Evolutionary conservation across 2,113 vertebrate genomes (phyloP).

Genomic region (Boleophthalmus pectinirostris): DNA sequence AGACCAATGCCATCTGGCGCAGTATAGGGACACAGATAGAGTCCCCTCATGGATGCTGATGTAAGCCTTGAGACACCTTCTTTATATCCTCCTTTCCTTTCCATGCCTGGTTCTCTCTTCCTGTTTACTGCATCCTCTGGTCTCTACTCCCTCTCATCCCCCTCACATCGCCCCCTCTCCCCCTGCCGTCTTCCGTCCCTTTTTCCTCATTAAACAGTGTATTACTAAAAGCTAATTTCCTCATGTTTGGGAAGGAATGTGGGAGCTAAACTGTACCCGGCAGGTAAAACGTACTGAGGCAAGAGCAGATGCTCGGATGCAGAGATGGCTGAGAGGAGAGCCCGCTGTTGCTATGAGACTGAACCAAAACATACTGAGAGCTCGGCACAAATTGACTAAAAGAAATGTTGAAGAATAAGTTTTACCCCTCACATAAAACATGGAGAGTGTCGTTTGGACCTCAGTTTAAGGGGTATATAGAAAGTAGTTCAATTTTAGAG

Average conservation of each 20-base stretch:
- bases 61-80: constrained; percentile 66
- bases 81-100: constrained; percentile 44
- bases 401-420: constrained; percentile 18
- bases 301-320: constrained; percentile 51
- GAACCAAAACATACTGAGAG: constrained; percentile 35
- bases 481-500: not conserved
- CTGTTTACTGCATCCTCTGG: constrained; percentile 25
- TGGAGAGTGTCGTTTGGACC: not conserved
- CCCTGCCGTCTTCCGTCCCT: constrained; percentile 9
- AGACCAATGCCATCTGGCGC: constrained; percentile 67
- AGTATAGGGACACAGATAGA: constrained; percentile 51
- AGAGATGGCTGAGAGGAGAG: constrained; percentile 25
- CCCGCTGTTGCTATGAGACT: constrained; percentile 43
- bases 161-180: not conserved
- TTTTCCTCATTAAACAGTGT: constrained; percentile 36
- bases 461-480: not conserved
- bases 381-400: constrained; percentile 22
- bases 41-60: constrained; percentile 63
- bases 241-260: constrained; percentile 34
- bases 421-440: not conserved
- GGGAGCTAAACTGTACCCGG: constrained; percentile 42
- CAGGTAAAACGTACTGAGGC: constrained; percentile 42
- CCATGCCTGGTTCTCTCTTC: constrained; percentile 35
- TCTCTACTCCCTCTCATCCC: not conserved
- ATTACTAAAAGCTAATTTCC: constrained; percentile 43